Evolutionary conservation across 2,888 invertebrate species (phyloP).

Genomic region (Leuctra nigra): DNA sequence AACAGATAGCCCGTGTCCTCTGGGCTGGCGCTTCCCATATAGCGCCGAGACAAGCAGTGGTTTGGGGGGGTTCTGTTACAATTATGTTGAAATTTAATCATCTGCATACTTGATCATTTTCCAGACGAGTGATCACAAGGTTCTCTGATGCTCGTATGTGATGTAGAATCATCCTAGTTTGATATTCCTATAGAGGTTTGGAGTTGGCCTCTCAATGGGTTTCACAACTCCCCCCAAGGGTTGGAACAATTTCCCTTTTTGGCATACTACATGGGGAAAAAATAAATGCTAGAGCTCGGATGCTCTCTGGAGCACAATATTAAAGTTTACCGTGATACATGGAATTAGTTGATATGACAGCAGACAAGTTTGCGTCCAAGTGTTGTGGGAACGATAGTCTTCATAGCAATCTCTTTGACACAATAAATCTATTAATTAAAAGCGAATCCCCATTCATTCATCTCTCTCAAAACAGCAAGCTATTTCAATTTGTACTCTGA

Average conservation of each 20-base stretch:
- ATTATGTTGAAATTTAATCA: constrained; percentile 31
- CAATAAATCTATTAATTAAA: too few relatives aligned
- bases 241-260: constrained; percentile 21
- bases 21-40: not conserved
- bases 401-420: too few relatives aligned
- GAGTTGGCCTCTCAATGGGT: constrained; percentile 8
- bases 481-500: too few relatives aligned
- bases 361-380: too few relatives aligned
- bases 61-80: constrained; percentile 27
- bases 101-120: constrained; percentile 31
- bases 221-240: constrained; percentile 20
- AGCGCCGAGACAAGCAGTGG: not conserved
- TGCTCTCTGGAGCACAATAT: too few relatives aligned
- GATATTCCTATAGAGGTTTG: not conserved
- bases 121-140: constrained; percentile 29
- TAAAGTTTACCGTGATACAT: not conserved
- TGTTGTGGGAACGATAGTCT: too few relatives aligned
- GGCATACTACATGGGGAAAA: too few relatives aligned
- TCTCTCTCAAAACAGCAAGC: too few relatives aligned
- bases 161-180: constrained; percentile 4
- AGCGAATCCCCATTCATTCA: too few relatives aligned
- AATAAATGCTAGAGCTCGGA: too few relatives aligned
- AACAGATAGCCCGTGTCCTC: not conserved
- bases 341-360: not conserved
- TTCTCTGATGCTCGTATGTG: not conserved